Base-by-base conservation (phyloP, 2,113 vertebrate genomes). In the Chloroceryle aenea region DNA sequence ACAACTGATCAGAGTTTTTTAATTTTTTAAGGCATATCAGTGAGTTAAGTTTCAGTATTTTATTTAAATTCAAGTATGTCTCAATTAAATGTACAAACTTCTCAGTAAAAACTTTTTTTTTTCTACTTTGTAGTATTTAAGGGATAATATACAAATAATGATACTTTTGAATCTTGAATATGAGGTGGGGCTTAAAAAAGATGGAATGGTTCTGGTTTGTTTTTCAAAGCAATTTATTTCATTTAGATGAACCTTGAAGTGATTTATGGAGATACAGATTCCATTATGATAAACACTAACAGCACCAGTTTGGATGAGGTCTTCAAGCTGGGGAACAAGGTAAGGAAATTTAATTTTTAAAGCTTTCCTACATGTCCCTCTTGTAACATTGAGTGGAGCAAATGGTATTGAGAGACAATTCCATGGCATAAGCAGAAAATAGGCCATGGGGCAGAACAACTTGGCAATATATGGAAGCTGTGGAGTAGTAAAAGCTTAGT, bases 281-380 rank as follows among this genome's bases (percentile, higher is more conserved):
- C 99, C 87, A 99, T 99, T 94, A 99, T 99, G 99, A 99, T 99
- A 96, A 99, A 99, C 96, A 99, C 99, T 55, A 99, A 99, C 87
- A 99, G 99, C 97, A 98, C 93, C 76, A 98, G 98, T 87, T 96
- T 99, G 96, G 99, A 99, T 71, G 99, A 99, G 91, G 99, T 99
- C 87, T 99, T 98, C 97, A 99, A 99, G 95, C 95, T 99, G 63
- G 99, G 99, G 66, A 99, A 99, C 95, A 99, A 99, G 99, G 99
- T 99, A 66, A 96, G 94, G 47, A 63, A 20, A 58, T 55, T 67
- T 75, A 25, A 8, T 64, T 77, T 52, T 48, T 66, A 43, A 72
- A n/a, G 27, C 50, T 78, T 87, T 83, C 6, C 19, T 85, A 2
- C 8, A 5, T 12, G 29, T 56, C 62, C 87, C 7, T 91, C 23